These are phyloP conservation scores for Adoxophyes honmai DNA, from an alignment of 1,140 invertebrate genomes.

Conservation along the genomic window DNA sequence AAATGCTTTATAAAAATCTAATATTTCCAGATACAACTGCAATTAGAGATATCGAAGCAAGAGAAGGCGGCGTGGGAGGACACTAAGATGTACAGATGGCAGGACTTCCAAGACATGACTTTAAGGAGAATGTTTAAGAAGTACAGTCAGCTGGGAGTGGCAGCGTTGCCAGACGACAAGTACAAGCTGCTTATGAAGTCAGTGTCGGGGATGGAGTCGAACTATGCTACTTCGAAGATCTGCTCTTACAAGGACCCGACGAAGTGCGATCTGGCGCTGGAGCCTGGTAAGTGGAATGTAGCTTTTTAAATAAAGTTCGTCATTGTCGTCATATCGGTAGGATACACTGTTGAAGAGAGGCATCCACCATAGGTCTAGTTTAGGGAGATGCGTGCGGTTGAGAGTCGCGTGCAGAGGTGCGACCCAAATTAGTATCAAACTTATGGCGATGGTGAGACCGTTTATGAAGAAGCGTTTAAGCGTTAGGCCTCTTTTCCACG, in stretches of 20 bases:
- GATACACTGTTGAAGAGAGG: too few relatives aligned
- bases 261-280: slow-evolving; percentile 85
- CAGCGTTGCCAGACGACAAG: slow-evolving; percentile 83
- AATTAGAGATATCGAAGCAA: slow-evolving; percentile 64
- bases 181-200: slow-evolving; percentile 80
- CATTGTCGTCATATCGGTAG: too few relatives aligned
- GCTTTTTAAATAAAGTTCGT: too few relatives aligned
- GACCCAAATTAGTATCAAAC: too few relatives aligned
- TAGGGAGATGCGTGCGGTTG: too few relatives aligned
- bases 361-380: too few relatives aligned
- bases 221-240: slow-evolving; percentile 89
- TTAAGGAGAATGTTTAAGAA: slow-evolving; percentile 82
- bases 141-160: slow-evolving; percentile 81
- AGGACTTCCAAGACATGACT: slow-evolving; percentile 79
- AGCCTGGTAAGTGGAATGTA: slow-evolving; percentile 80
- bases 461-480: too few relatives aligned
- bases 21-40: slow-evolving; percentile 61
- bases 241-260: slow-evolving; percentile 81
- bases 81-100: slow-evolving; percentile 81
- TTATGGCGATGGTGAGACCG: too few relatives aligned
- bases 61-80: slow-evolving; percentile 77
- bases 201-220: slow-evolving; percentile 85
- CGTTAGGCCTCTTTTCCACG: too few relatives aligned
- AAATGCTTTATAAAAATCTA: background rate
- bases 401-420: too few relatives aligned